Evolutionary conservation across 2,113 vertebrate genomes (phyloP), one percentile per base, ranked within the genome.

Genomic region (Garra rufa): DNA sequence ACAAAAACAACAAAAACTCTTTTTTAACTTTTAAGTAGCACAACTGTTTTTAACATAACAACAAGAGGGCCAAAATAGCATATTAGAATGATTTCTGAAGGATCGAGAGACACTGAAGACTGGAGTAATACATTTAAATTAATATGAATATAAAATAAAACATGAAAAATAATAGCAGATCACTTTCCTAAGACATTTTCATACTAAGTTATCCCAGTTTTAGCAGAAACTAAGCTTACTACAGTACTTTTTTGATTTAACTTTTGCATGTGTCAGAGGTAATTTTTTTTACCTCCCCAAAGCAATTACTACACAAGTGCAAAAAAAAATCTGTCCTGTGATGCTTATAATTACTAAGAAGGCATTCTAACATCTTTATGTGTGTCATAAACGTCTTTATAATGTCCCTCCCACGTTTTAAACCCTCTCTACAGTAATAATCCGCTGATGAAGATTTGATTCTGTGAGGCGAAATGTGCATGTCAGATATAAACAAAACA

Each of bases 351-450:
- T 57, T 55, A 24, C 30, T 41, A 41, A 59, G 34, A 55, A 77
- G n/a, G 34, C 52, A 41, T 77, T 59, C 52, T 43, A 77, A 34
- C 75, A 77, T 59, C 75, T 77, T 77, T 77, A 77, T 77, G 52
- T 59, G 52, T 59, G 34, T 13, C 75, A 77, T 77, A 41, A 57
- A 57, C 7, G n/a, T 24, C n/a, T 71, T 71, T 44, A 77, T 77
- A 41, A 77, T 77, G 52, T 59, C 21, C 48, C 30, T 77, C 11
- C 30, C 19, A 77, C 30, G 26, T 41, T 19, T 44, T 44, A 44
- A 61, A 61, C 1, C 38, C 52, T 15, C 76, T 61, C 76, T 44
- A 78, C n/a, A 44, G 76, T 61, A 61, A 61, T 61, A 78, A 78
- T 41, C 50, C 30, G 57, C 46, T 57, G 75, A 57, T 78, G 38